Conservation (phyloP, 2,888 invertebrate species). For the Aphodius granarius region DNA sequence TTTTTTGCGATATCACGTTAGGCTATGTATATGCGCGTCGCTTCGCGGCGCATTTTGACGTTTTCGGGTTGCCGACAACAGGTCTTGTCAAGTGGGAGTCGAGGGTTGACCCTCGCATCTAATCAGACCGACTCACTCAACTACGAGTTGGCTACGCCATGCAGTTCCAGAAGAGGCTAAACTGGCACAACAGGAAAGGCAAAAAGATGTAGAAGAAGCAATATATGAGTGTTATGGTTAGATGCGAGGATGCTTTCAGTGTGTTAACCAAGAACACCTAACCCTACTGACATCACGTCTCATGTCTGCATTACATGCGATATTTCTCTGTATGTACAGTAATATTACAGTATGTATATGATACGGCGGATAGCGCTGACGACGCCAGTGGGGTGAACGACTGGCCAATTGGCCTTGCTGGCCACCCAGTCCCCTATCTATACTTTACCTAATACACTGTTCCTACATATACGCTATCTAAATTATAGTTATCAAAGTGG, state of each 20-base stretch:
- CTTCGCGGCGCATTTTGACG: slow-evolving; percentile 32
- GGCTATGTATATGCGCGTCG: slow-evolving; percentile 41
- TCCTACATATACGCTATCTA: slow-evolving; percentile 16
- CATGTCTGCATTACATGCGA: slow-evolving; percentile 44
- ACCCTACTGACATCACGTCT: slow-evolving; percentile 43
- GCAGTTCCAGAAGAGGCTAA: too few species aligned
- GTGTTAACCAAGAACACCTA: slow-evolving; percentile 35
- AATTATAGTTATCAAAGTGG: not conserved
- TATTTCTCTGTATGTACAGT: slow-evolving; percentile 48
- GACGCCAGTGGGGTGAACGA: slow-evolving; percentile 26
- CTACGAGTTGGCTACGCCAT: not conserved
- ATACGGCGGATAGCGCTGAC: slow-evolving; percentile 35
- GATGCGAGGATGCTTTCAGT: slow-evolving; percentile 4
- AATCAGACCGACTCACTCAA: not conserved
- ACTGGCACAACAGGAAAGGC: too few species aligned
- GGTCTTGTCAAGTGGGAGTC: not conserved
- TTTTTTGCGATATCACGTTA: slow-evolving; percentile 53
- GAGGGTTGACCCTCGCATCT: not conserved
- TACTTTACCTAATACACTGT: slow-evolving; percentile 12
- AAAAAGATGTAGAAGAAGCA: too few species aligned
- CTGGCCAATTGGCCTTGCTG: not conserved
- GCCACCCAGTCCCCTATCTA: slow-evolving; percentile 4
- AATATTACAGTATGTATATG: slow-evolving; percentile 48
- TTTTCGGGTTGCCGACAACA: slow-evolving; percentile 23
- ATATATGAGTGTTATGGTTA: not conserved